Conservation (phyloP, 2,888 invertebrate species). For the Mesochorus sp. region DNA sequence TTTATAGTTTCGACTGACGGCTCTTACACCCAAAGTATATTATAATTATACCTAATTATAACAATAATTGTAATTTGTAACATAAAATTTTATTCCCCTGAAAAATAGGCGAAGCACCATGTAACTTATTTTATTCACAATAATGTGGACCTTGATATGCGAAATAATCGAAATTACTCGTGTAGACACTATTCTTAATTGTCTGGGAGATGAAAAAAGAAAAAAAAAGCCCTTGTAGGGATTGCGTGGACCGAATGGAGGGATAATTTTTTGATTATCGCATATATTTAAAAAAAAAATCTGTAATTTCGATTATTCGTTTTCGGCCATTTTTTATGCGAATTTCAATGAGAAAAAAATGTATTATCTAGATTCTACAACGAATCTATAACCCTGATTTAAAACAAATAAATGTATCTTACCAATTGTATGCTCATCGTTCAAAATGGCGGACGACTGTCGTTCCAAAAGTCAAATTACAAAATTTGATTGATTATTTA, state of each 20-base stretch:
- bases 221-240: conserved; percentile 58
- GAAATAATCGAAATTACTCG: conserved; percentile 69
- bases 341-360: background rate
- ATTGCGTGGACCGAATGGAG: conserved; percentile 59
- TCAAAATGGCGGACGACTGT: conserved; percentile 65
- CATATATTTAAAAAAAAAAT: conserved; percentile 3
- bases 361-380: no score
- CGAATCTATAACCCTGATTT: conserved; percentile 35
- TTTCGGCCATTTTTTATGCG: conserved; percentile 24
- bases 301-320: conserved; percentile 31
- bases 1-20: conserved; percentile 75
- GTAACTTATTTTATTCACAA: conserved; percentile 79
- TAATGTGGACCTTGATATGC: conserved; percentile 74
- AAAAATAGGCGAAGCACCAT: conserved; percentile 70
- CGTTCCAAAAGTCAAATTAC: no score
- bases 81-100: conserved; percentile 71
- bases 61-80: conserved; percentile 77
- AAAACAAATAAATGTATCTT: conserved; percentile 60
- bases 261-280: conserved; percentile 23
- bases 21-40: conserved; percentile 77
- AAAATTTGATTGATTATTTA: no score
- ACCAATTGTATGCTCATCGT: conserved; percentile 71
- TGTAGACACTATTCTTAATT: conserved; percentile 71
- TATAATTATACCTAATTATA: conserved; percentile 2
- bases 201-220: conserved; percentile 62